Base-by-base conservation (phyloP, 1,140 invertebrate genomes). In the Drosophila punjabiensis region DNA sequence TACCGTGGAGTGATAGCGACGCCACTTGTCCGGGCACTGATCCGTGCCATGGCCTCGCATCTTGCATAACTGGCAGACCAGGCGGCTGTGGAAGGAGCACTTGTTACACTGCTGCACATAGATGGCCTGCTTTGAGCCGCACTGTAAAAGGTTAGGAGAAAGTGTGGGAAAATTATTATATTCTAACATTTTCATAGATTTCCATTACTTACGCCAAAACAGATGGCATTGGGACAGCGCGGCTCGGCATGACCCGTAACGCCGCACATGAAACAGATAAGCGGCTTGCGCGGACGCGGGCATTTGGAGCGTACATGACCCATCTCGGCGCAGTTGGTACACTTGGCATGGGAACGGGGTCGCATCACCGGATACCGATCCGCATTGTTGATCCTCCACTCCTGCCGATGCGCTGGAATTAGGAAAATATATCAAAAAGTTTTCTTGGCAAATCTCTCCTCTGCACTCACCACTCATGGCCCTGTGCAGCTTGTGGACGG, bases 21-120 rank as follows among this genome's bases (percentile, higher is more conserved):
- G 94, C 96, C 96, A 96, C 41, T 95, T 92, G 91, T 96, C 96
- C 3, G 96, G 96, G 82, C 96, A 96, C 77, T 94, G 88, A 3
- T 93, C 92, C n/a, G 84, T 74, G 8, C 91, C 91, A 81, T 96
- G 96, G 4, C 96, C 96, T 30, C 79, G 63, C 73, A 95, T 94
- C 66, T 94, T 94, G 78, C 96, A 96, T 73, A 95, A 93, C 24
- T 91, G 90, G 76, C 96, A 96, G 24, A 84, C 81, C 1, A 95
- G 67, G 18, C 88, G 93, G 33, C 85, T 81, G 86, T 95, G 95
- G 47, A 93, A 93, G 28, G 94, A 93, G 75, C 96, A 96, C 64
- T 94, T 95, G 78, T 94, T 94, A 84, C 95, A 95, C 87, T 93
- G 95, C 10, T 94, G 94, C 30, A 94, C 94, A 78, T 94, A 94